A percentile compares a stretch with the other conserved stretches of the same genome.
phyloP scores from a whole-genome alignment of 2,113 vertebrate genomes.

The Aspidoscelis tigris region DNA sequence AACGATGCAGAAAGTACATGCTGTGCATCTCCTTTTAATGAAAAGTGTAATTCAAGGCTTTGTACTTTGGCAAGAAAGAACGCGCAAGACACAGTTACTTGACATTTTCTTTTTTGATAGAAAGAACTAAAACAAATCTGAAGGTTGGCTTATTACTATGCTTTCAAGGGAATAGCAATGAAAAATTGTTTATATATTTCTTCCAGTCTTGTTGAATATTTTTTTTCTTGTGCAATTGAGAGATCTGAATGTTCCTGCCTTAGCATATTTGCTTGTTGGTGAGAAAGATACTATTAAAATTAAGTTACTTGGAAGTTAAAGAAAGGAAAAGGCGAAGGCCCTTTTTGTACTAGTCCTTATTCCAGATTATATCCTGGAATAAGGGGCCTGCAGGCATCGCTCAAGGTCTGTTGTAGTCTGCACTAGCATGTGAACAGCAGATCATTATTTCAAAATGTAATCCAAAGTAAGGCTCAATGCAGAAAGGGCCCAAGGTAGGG shows the following conservation, averaged over 20 bases:
- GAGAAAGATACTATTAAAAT: not conserved
- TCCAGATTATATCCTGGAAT: no score
- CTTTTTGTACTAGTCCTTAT: no score
- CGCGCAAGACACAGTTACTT: not conserved
- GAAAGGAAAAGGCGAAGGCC: no score
- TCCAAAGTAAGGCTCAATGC: no score
- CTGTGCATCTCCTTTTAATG: not conserved
- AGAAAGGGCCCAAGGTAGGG: no score
- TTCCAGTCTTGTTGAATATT: not conserved
- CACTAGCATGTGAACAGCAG: no score
- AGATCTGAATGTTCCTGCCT: not conserved
- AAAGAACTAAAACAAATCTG: not conserved
- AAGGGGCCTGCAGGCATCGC: no score
- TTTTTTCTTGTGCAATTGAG: not conserved
- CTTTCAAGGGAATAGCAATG: not conserved
- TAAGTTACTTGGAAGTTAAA: no score
- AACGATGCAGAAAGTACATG: not conserved
- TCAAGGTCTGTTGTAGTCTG: no score
- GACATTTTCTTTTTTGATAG: rapidly evolving
- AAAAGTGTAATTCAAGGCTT: not conserved
- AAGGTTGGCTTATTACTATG: not conserved
- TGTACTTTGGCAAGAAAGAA: not conserved
- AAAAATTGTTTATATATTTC: not conserved
- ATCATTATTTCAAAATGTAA: no score
- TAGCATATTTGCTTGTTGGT: not conserved